Base-by-base conservation (phyloP, 2,888 invertebrate species). In the Nymphalis polychloros region DNA sequence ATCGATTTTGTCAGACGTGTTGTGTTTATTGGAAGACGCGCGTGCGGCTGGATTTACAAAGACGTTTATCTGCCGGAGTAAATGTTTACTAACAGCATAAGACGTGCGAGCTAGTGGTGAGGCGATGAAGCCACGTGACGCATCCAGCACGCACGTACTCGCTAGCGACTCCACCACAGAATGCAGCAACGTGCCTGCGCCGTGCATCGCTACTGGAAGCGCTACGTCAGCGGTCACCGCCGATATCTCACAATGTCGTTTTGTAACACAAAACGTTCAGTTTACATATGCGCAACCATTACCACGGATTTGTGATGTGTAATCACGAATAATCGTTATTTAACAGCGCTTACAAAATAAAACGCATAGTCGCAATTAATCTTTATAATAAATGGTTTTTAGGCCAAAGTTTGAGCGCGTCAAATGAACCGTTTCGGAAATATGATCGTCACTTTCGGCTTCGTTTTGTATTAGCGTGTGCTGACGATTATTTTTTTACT, bases 1-100 rank as follows among this genome's bases (percentile, higher is more conserved):
- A 74, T 73, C 67, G 64, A 73, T 74, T 69, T 66, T 67, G 64
- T 68, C 69, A 64, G 75, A 77, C 74, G 76, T 83, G 79, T 78
- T 81, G 79, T 81, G 83, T 82, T 83, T 81, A 77, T 70, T 71
- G 69, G 70, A 53, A 64, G 63, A 73, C 72, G 73, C 73, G 72
- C 73, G 72, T 74, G 73, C 71, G 63, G 66, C 72, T 70, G 67
- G 68, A 75, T 77, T 76, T 78, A 82, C 80, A 79, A 81, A 84
- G 81, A 81, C 85, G 86, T 86, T 87, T 87, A 84, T 80, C 74
- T 72, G 74, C 69, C 67, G 75, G 77, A 73, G 78, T 69, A 75
- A 78, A 79, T 88, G 87, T 88, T 88, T 88, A 87, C 84, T 77
- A 85, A 82, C 78, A 59, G 63, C 27, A 67, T 65, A 72, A 67